A percentile compares a stretch with the other conserved stretches of the same genome.
Evolutionary conservation across 2,797 vertebrate species (phyloP).

Genomic region (Pangasius krempfi): DNA sequence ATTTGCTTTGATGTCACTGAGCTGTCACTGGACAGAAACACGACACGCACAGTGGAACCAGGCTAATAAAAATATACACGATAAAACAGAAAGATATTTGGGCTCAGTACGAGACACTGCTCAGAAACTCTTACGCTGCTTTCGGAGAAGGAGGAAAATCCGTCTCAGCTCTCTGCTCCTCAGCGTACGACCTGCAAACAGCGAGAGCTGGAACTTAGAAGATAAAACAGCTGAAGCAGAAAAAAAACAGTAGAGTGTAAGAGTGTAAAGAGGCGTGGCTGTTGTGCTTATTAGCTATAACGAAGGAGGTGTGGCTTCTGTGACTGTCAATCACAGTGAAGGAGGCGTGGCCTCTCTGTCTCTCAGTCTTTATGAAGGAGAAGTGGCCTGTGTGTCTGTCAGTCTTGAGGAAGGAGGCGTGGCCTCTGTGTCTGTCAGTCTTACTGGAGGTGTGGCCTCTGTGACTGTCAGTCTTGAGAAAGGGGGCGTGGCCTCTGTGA

Average conservation of each 20-base stretch:
- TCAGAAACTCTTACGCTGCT: slow-evolving; percentile 32
- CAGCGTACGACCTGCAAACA: slow-evolving; percentile 40
- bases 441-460: not conserved
- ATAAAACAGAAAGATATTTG: not conserved
- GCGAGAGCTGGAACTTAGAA: not conserved
- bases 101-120: not conserved
- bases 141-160: slow-evolving; percentile 40
- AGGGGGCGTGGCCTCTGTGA: not conserved
- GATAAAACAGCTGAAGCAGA: not conserved
- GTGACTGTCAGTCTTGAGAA: not conserved
- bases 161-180: slow-evolving; percentile 48
- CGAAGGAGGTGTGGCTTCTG: not conserved
- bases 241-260: not conserved
- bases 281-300: too few relatives aligned
- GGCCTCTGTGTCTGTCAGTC: not conserved
- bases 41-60: not conserved
- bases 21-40: not conserved
- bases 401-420: not conserved
- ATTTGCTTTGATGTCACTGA: not conserved
- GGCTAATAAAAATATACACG: not conserved
- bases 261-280: not conserved
- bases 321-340: not conserved
- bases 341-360: not conserved
- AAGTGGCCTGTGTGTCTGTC: not conserved
- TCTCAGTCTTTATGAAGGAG: not conserved